These are phyloP conservation scores for Elegia similella DNA, from an alignment of 2,888 invertebrate genomes.

Conservation along the genomic window DNA sequence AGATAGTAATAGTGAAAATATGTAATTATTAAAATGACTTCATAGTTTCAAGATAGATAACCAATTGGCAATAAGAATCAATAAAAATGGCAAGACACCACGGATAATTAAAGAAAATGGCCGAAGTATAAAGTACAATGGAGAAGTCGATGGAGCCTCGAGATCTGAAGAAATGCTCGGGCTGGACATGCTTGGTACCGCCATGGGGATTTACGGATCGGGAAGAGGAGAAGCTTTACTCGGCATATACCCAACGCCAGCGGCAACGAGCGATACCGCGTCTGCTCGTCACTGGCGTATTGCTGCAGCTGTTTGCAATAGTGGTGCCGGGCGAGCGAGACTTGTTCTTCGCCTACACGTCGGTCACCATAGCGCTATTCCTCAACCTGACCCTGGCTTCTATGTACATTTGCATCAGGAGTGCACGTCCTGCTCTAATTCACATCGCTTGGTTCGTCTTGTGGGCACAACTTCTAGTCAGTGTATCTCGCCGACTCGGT, in stretches of 20 bases:
- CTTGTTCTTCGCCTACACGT: conserved; percentile 51
- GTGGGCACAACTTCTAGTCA: conserved; percentile 61
- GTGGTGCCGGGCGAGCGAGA: conserved; percentile 68
- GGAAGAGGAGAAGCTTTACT: conserved; percentile 65
- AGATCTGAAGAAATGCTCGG: conserved; percentile 44
- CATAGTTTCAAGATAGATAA: conserved; percentile 4
- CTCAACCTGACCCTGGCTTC: conserved; percentile 48
- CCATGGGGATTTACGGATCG: conserved; percentile 65
- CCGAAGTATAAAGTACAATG: conserved; percentile 42
- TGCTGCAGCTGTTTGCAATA: conserved; percentile 60
- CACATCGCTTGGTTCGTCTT: conserved; percentile 85
- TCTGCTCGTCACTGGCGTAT: conserved; percentile 53
- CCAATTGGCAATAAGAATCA: background rate
- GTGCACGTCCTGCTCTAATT: conserved; percentile 79
- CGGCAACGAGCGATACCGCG: conserved; percentile 65
- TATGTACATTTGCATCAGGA: conserved; percentile 45
- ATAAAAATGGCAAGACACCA: background rate
- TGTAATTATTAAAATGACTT: no score
- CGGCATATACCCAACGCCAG: conserved; percentile 64
- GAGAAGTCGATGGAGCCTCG: conserved; percentile 53
- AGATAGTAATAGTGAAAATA: no score
- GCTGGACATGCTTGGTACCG: conserved; percentile 53
- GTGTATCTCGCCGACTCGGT: conserved; percentile 72
- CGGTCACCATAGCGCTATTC: conserved; percentile 45
- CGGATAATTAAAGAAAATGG: conserved; percentile 27